Conservation (phyloP, 2,888 invertebrate species). For the Drosophila recens region DNA sequence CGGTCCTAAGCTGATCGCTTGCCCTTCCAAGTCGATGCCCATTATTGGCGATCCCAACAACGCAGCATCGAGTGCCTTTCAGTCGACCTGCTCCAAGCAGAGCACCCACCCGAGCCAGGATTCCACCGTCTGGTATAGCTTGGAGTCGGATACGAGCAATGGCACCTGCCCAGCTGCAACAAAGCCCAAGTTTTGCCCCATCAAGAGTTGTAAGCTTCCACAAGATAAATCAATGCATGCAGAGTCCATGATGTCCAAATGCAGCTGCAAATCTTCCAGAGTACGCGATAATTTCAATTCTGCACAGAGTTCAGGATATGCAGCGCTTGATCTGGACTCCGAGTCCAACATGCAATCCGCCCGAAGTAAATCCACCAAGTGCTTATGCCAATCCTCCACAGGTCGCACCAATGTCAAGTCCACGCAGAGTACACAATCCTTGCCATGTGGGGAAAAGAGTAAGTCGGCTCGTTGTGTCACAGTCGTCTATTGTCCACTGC, state of each 20-base stretch:
- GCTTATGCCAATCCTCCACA: background rate
- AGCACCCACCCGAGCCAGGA: background rate
- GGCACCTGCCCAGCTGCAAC: background rate
- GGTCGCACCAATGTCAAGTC: background rate
- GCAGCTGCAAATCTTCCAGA: constrained; percentile 8
- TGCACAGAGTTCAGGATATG: background rate
- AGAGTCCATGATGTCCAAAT: background rate
- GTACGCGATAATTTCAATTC: background rate
- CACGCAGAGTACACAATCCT: background rate
- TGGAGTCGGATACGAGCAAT: constrained; percentile 10
- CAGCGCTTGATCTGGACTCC: background rate
- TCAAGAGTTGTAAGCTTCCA: background rate
- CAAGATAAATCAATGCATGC: background rate
- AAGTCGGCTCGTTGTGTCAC: background rate
- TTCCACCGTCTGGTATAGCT: background rate
- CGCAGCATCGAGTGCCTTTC: background rate
- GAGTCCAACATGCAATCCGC: background rate
- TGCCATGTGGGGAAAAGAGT: constrained; percentile 3
- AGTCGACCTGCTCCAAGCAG: constrained; percentile 4
- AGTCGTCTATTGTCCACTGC: constrained; percentile 8
- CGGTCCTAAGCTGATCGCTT: background rate
- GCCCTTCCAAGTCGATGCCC: constrained; percentile 10
- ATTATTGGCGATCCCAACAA: background rate
- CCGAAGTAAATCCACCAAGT: background rate
- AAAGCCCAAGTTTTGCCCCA: background rate